Evolutionary conservation across 2,797 vertebrate species (phyloP), one percentile per base, ranked within the genome.

Genomic region (Ambastaia sidthimunki): DNA sequence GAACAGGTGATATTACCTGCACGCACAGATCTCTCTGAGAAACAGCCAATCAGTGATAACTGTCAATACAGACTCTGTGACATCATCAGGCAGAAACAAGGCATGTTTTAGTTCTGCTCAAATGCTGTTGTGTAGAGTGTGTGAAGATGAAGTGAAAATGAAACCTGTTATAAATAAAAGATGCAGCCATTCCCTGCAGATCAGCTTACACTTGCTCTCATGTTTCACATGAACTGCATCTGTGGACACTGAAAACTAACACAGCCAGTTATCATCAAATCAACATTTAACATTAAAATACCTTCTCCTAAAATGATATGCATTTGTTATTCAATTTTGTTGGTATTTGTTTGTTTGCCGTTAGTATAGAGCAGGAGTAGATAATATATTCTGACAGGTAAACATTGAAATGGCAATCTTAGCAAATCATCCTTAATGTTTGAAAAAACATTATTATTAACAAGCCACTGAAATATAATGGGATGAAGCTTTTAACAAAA

Each of bases 1-100:
- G 96, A 98, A 88, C 97, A 99, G 96, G 97, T 98, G 78, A 68
- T 19, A 63, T 75, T 23, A 57, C 16, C 19, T 1, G 4, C 11
- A 52, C 16, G 11, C 4, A 16, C 34, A 54, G 62, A 52, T 73
- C 9, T 9, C 59, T 75, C 75, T 59, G 60, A 68, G 34, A n/a
- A 12, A 18, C 60, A 50, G 74, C 59, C 60, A 50, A 19, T 73
- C 65, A 62, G 28, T 50, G 59, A 79, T 7, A 10, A 83, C 79
- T 63, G 31, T 71, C 54, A 80, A 63, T 80, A 83, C 82, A 84
- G 87, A 12, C 1, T 23, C 3, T 9, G 12, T 59, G 55, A 15
- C 19, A 25, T 11, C 55, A 13, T 25, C 7, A 4, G 21, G 18
- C 62, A 65, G 13, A 34, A 63, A 34, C 7, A 28, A 15, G 16